Evolutionary conservation across 2,113 vertebrate species (phyloP).

Genomic region (Psittacula cyanocephala): DNA sequence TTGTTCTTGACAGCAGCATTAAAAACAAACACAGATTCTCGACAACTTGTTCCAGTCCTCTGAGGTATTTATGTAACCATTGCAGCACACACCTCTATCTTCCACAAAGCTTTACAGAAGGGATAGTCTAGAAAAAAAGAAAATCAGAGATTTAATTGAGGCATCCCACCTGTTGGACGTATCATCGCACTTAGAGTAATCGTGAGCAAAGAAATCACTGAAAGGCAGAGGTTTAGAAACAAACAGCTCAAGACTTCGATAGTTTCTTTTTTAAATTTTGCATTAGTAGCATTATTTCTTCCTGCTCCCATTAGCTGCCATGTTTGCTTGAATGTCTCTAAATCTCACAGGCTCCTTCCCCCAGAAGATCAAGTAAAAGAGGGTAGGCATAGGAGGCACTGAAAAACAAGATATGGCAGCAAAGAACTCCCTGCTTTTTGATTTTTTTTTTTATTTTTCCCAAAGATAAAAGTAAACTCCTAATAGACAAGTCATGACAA

Average conservation of each 20-base stretch:
- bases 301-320: not conserved
- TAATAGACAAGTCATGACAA: not conserved
- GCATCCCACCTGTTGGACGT: not conserved
- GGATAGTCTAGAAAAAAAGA: constrained; percentile 64
- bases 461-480: not conserved
- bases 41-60: constrained; percentile 59
- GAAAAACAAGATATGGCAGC: not conserved
- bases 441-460: not conserved
- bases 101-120: constrained; percentile 59
- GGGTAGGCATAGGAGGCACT: not conserved
- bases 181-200: not conserved
- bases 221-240: not conserved
- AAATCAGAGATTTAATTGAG: constrained; percentile 20
- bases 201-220: not conserved
- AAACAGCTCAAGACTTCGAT: not conserved
- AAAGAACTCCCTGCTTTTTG: not conserved
- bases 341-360: not conserved
- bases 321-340: not conserved
- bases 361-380: not conserved
- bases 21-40: constrained; percentile 52
- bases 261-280: not conserved
- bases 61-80: constrained; percentile 81
- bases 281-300: not conserved
- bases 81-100: constrained; percentile 68
- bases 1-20: constrained; percentile 52